Conservation (phyloP, 2,113 vertebrate genomes). For the Ascaphus truei region DNA sequence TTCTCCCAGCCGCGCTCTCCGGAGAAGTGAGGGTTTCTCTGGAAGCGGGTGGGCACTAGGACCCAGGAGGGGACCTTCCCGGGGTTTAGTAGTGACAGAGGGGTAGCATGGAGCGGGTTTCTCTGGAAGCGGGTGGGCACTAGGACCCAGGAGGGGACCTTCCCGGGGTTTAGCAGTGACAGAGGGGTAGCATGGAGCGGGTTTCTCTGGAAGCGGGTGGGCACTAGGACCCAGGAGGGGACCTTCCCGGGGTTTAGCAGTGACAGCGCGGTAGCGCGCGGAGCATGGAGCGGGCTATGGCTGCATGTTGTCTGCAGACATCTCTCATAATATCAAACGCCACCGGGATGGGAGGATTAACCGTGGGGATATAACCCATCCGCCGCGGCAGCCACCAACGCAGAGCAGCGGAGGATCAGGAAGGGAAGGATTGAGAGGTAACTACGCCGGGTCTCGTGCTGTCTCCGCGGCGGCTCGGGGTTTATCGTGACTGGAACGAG, state of each 20-base stretch:
- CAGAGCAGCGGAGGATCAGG: constrained; percentile 52
- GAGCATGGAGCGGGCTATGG: constrained; percentile 58
- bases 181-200: constrained; percentile 42
- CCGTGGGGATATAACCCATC: constrained; percentile 51
- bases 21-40: no score
- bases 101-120: no score
- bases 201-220: constrained; percentile 8
- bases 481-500: no score
- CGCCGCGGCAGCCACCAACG: constrained; percentile 50
- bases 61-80: constrained; percentile 57
- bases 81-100: constrained; percentile 44
- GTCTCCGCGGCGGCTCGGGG: background rate
- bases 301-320: constrained; percentile 52
- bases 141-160: background rate
- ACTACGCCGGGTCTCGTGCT: constrained; percentile 20
- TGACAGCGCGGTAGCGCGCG: constrained; percentile 54
- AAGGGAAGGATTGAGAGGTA: constrained; percentile 64
- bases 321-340: constrained; percentile 44
- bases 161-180: constrained; percentile 52
- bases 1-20: no score
- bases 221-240: constrained; percentile 67
- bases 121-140: background rate
- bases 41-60: constrained; percentile 56
- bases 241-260: constrained; percentile 48
- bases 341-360: constrained; percentile 53